phyloP scores from a whole-genome alignment of 23 tunicate genomes.

The Ascidia mentula region DNA sequence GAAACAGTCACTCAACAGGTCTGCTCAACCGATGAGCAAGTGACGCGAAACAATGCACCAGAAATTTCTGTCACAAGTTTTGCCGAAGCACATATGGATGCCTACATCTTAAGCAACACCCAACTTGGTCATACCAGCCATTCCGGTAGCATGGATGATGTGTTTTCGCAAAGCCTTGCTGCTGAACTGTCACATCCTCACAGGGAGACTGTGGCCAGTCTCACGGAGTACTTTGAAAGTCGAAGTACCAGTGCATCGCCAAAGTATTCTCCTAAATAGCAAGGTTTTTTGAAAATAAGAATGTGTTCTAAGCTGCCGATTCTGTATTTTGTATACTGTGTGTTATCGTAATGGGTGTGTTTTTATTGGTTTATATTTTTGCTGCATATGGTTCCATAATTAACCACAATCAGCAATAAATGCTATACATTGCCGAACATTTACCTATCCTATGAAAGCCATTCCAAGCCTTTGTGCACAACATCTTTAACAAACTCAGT shows the following conservation, averaged over 20 bases:
- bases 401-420: not conserved
- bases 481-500: not conserved
- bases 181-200: not conserved
- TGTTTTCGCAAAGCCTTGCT: not conserved
- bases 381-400: not conserved
- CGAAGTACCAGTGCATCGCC: not conserved
- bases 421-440: not conserved
- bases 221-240: constrained; percentile 41
- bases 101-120: not conserved
- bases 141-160: not conserved
- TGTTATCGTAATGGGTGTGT: not conserved
- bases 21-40: too few species aligned
- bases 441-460: not conserved
- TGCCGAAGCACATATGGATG: not conserved
- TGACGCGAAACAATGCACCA: too few species aligned
- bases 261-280: not conserved
- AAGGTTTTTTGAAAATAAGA: not conserved
- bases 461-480: not conserved
- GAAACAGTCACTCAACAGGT: too few species aligned
- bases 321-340: not conserved
- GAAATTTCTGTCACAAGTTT: not conserved
- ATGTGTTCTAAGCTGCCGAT: not conserved
- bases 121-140: not conserved
- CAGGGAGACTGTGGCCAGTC: constrained; percentile 32
- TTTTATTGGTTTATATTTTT: not conserved